phyloP scores from a whole-genome alignment of 2,113 vertebrate species.

The Hyperopisus bebe region DNA sequence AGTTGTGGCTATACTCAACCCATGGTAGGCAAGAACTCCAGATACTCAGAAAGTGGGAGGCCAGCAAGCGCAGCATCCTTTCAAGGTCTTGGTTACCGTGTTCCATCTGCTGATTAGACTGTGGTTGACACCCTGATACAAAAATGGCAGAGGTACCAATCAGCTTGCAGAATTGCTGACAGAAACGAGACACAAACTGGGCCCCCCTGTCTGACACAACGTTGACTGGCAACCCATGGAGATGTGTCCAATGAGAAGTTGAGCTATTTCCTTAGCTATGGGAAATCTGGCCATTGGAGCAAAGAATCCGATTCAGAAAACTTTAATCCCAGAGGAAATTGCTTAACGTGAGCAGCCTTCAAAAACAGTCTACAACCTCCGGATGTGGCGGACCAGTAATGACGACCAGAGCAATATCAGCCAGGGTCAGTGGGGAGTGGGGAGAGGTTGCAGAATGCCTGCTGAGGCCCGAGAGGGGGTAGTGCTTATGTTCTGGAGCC shows the following conservation, averaged over 20 bases:
- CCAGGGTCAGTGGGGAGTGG: not conserved
- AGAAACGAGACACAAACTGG: not conserved
- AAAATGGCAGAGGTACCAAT: not conserved
- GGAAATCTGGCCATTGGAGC: not conserved
- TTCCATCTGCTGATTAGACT: not conserved
- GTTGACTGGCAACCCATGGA: not conserved
- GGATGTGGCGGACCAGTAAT: not conserved
- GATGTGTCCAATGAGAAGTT: not conserved
- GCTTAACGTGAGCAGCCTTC: not conserved
- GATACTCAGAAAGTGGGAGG: no score
- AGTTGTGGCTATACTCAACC: not conserved
- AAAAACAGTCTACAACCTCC: not conserved
- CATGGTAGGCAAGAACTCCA: not conserved
- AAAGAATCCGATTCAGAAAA: not conserved
- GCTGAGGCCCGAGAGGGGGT: not conserved
- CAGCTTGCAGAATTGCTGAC: not conserved
- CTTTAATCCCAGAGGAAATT: not conserved
- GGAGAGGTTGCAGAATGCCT: not conserved
- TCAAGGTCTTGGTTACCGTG: not conserved
- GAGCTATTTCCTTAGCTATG: not conserved
- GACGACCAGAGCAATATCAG: not conserved
- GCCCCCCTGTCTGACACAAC: not conserved
- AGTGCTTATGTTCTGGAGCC: not conserved
- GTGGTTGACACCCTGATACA: not conserved
- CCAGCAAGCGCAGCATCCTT: not conserved